Conservation (phyloP, 2,113 vertebrate genomes). For the Tragulus kanchil region DNA sequence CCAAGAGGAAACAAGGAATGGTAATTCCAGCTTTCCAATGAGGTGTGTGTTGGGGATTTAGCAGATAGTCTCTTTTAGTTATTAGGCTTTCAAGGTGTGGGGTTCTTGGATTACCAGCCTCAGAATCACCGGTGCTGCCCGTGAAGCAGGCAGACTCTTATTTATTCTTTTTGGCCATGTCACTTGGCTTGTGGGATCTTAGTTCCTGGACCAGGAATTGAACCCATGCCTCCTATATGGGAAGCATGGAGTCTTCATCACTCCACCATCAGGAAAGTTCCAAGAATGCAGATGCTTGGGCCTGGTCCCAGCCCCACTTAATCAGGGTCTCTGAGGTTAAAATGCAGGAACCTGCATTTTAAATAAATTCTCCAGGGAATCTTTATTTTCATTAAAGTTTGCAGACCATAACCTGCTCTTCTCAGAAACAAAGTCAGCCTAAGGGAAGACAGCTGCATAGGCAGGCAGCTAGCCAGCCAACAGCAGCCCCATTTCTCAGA, state of each 20-base stretch:
- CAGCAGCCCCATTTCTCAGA: not conserved
- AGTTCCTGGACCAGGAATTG: not conserved
- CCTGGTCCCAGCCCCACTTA: not conserved
- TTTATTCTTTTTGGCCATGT: not conserved
- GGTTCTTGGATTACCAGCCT: not conserved
- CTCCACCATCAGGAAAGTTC: not conserved
- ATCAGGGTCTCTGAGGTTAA: not conserved
- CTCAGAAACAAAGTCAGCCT: not conserved
- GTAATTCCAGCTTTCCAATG: not conserved
- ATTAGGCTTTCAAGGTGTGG: not conserved
- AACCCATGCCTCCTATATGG: not conserved
- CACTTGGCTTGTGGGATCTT: not conserved
- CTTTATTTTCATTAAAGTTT: not conserved
- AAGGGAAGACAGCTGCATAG: fast-evolving
- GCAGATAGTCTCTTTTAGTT: not conserved
- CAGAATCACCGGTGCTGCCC: not conserved
- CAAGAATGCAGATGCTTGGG: not conserved
- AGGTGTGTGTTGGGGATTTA: not conserved
- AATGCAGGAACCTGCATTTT: not conserved
- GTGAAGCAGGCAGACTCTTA: not conserved
- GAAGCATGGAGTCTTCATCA: not conserved
- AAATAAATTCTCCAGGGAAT: not conserved
- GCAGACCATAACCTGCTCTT: not conserved
- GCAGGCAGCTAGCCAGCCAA: not conserved
- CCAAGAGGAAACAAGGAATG: not conserved